Conservation (phyloP, 2,797 vertebrate genomes). For the Hoplostethus mediterraneus region DNA sequence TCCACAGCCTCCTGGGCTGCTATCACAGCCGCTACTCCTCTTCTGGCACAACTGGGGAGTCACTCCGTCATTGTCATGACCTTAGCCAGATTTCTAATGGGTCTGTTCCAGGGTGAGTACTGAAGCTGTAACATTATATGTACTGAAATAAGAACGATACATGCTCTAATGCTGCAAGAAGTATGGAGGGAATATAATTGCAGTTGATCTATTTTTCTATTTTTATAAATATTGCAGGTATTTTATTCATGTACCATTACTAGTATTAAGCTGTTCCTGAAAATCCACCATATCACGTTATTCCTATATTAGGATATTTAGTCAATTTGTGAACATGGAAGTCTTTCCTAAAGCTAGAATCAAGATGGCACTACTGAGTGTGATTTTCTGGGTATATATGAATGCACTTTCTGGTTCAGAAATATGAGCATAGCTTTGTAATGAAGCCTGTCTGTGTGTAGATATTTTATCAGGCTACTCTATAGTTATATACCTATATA, state of each 20-base stretch:
- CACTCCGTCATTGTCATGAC: constrained; percentile 72
- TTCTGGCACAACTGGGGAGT: constrained; percentile 56
- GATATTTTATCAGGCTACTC: too few species aligned
- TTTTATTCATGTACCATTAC: too few species aligned
- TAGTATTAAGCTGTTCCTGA: background rate
- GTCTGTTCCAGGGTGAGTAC: constrained; percentile 78
- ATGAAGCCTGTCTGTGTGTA: background rate
- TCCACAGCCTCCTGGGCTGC: constrained; percentile 73
- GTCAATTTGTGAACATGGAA: background rate
- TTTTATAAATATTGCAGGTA: too few species aligned
- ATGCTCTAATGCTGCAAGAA: too few species aligned
- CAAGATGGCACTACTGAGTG: background rate
- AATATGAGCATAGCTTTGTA: background rate
- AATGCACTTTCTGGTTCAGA: background rate
- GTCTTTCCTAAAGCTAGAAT: background rate
- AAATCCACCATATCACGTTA: background rate
- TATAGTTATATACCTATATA: background rate
- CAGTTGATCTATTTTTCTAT: too few species aligned
- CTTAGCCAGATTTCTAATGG: constrained; percentile 75
- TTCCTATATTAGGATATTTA: background rate
- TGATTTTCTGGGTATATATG: background rate
- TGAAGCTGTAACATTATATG: background rate
- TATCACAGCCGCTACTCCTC: constrained; percentile 72
- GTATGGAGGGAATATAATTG: too few species aligned
- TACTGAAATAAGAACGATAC: background rate